Evolutionary conservation across 1,140 invertebrate genomes (phyloP), one percentile per base, ranked within the genome.

Genomic region (Papilio helenus): DNA sequence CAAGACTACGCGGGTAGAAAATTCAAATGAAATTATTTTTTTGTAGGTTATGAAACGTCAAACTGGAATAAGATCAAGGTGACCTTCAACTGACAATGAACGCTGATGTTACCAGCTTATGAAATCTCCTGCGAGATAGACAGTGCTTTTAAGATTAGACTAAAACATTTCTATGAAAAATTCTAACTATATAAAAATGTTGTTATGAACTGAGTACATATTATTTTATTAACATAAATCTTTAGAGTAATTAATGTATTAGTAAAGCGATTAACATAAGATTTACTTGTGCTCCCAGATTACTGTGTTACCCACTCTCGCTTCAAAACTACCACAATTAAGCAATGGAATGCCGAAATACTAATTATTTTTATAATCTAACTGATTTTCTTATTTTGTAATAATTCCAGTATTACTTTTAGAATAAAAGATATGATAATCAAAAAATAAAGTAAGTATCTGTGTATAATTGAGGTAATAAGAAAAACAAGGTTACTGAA

Each of bases 1-100:
- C 89, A 89, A 88, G 90, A 87, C 88, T 91, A 81, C 85, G 91
- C 91, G 92, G 92, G 91, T 93, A 93, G 90, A 84, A 89, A 87
- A 87, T 92, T 89, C 84, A 89, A 92, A 90, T 85, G 81, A 87
- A 87, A 90, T 88, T 92, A 89, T 84, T 87, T 86, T 86, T 88
- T 89, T 86, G 81, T 83, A 86, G 85, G 86, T 90, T 87, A 85
- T 74, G 68, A 89, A 89, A 92, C 87, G 92, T 94, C 92, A 94
- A 92, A 90, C 82, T 72, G 49, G 84, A 81, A 84, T 79, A 74
- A 79, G 78, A 84, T 87, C 88, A 91, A 93, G 92, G 92, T 93
- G 90, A 93, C 92, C 92, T 93, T 93, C 86, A 91, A 86, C 44
- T 91, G 88, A 89, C 85, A 88, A 80, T 51, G 72, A 71, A 76